Evolutionary conservation across 2,113 vertebrate species (phyloP), one percentile per base, ranked within the genome.

Genomic region (Chlorodrepanis virens): DNA sequence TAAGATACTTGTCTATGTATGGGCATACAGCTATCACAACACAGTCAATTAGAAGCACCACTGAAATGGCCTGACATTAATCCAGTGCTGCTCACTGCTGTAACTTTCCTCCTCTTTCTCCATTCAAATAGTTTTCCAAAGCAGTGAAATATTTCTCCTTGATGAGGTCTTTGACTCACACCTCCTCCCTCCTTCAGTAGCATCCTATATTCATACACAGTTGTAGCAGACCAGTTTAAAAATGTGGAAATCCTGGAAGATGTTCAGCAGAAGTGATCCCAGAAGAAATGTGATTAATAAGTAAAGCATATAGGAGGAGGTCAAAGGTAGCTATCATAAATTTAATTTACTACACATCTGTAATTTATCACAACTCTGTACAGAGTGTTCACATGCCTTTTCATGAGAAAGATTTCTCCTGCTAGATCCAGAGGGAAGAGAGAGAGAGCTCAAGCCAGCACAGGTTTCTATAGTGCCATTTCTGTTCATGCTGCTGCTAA

Each of bases 361-460:
- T 88, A 92, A 93, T 95, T 92, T 91, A 91, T 94, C 93, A 80
- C 56, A 77, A 17, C 45, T 85, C 53, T n/a, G 42, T 76, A n/a
- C n/a, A 33, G 14, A 64, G 33, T 11, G 19, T 67, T 83, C 85
- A 74, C 12, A n/a, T 37, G 40, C 23, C 10, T 37, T 31, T 75
- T 83, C 37, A 70, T 5, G 14, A 80, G 42, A 40, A 80, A 70
- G 50, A 12, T 67, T 88, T 72, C 61, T 60, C 18, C n/a, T 33
- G 7, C 33, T 40, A 64, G 12, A 63, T 67, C 13, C 0, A 1
- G 2, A 10, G 7, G 33, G 24, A 52, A 83, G 45, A 49, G 21
- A 31, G 21, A 31, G 10, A 94, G 60, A 90, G 15, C 22, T n/a
- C 15, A 88, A 71, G 15, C 24, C 44, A 92, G 42, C 25, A 49